Percentiles rank a stretch among this genome's conserved stretches.
Conservation (phyloP, 2,888 invertebrate species). For the Limnephilus auricula region DNA sequence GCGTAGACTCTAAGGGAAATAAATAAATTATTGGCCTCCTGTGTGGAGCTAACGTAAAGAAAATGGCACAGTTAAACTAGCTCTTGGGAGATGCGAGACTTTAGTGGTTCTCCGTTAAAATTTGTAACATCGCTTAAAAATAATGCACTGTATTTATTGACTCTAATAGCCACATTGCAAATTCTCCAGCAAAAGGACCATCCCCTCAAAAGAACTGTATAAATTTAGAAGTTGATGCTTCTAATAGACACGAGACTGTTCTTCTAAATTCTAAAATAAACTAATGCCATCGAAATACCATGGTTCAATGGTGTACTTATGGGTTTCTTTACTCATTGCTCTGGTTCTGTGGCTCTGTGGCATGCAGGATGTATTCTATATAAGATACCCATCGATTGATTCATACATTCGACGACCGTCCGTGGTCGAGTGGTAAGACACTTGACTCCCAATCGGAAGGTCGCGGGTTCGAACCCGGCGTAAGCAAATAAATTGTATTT, state of each 20-base stretch:
- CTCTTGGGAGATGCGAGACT: background rate
- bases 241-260: background rate
- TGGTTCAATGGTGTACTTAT: background rate
- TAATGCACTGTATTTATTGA: background rate
- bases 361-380: background rate
- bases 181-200: background rate
- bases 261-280: background rate
- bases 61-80: background rate
- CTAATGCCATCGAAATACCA: background rate
- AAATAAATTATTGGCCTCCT: too few species aligned
- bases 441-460: too few species aligned
- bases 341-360: background rate
- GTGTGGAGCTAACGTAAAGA: too few species aligned
- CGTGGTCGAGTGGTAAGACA: too few species aligned
- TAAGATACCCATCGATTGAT: background rate
- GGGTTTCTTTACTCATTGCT: background rate
- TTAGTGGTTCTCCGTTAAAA: background rate
- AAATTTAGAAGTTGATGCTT: background rate
- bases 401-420: too few species aligned
- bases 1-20: too few species aligned
- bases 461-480: too few species aligned
- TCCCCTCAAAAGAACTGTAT: background rate
- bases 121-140: too few species aligned
- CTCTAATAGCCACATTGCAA: background rate
- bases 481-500: too few species aligned